Evolutionary conservation across 2,113 vertebrate genomes (phyloP), one percentile per base, ranked within the genome.

Genomic region (Oxygymnocypris stewartii): DNA sequence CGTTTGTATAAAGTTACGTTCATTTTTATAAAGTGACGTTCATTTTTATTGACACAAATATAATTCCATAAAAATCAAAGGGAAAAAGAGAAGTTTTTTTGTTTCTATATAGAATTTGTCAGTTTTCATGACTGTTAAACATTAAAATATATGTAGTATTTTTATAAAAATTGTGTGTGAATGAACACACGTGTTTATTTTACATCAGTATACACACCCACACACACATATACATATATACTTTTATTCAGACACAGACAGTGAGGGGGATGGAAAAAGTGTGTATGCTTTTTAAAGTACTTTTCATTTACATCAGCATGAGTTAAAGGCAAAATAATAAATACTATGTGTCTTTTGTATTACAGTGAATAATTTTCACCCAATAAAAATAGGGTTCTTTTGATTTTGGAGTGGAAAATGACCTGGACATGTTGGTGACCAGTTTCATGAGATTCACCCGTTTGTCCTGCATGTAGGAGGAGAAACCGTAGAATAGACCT

Each of bases 351-450:
- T 4, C 1, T 23, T 18, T 2, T 74, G 40, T 75, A 31, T 67
- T 67, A 6, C 37, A 47, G 42, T 47, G 42, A 73, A 20, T 23
- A 9, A 18, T 37, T 16, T 76, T 25, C 42, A 14, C 42, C 8
- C 6, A 25, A n/a, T 44, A 23, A 20, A 23, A 44, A n/a, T 14
- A 0, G 40, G 23, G 44, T 47, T 76, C 23, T 49, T 25, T 54
- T 11, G 76, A 78, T 78, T 78, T 78, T 78, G 25, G 76, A 14
- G 25, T 78, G 76, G 16, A 35, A 47, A 78, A 54, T 78, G 76
- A 35, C 47, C 49, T 54, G 76, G 47, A 78, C 44, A 5, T 78
- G 76, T 54, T 35, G 1, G 54, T 35, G 75, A 49, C 28, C 73
- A 47, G 73, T 76, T 6, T 75, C 1, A 12, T 31, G 44, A 78